A percentile compares a stretch with the other conserved stretches of the same genome.
phyloP scores from a whole-genome alignment of 2,797 vertebrate genomes.

The Ctenopoma multispine region DNA sequence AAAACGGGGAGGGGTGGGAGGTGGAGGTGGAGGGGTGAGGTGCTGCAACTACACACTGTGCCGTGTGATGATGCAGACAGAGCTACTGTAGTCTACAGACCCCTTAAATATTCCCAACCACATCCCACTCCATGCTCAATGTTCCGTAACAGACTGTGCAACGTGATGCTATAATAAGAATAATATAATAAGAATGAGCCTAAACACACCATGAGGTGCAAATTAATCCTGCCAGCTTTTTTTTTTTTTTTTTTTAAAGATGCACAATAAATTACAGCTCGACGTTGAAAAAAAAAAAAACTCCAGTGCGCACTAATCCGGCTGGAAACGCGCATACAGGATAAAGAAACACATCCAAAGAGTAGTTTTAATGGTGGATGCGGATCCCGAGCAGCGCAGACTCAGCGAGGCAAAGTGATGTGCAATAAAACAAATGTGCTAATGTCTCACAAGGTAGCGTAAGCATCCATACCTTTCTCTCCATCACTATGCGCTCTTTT shows the following conservation, averaged over 20 bases:
- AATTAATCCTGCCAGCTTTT: constrained; percentile 22
- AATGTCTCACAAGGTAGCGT: constrained; percentile 57
- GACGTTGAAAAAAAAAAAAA: constrained; percentile 55
- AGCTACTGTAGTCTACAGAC: constrained; percentile 56
- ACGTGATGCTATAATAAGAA: constrained; percentile 24
- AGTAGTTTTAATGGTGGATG: constrained; percentile 76
- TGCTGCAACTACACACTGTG: constrained; percentile 67
- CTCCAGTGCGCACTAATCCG: constrained; percentile 77
- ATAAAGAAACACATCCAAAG: constrained; percentile 49
- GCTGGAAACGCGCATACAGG: constrained; percentile 62
- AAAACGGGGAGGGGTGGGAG: constrained; percentile 60
- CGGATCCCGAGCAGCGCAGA: constrained; percentile 48
- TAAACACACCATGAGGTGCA: constrained; percentile 30
- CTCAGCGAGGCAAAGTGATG: constrained; percentile 50
- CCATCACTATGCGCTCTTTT: constrained; percentile 83
- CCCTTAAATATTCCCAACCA: constrained; percentile 54
- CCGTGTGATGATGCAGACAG: constrained; percentile 74
- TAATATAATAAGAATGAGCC: constrained; percentile 10
- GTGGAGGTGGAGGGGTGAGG: constrained; percentile 59
- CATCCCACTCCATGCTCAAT: constrained; percentile 37
- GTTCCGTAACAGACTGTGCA: constrained; percentile 27
- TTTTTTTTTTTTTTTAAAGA: constrained; percentile 7
- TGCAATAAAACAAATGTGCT: constrained; percentile 58
- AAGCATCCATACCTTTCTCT: constrained; percentile 87
- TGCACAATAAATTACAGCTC: constrained; percentile 73